Base-by-base conservation (phyloP, 2,888 invertebrate genomes). In the Megastigmus dorsalis region DNA sequence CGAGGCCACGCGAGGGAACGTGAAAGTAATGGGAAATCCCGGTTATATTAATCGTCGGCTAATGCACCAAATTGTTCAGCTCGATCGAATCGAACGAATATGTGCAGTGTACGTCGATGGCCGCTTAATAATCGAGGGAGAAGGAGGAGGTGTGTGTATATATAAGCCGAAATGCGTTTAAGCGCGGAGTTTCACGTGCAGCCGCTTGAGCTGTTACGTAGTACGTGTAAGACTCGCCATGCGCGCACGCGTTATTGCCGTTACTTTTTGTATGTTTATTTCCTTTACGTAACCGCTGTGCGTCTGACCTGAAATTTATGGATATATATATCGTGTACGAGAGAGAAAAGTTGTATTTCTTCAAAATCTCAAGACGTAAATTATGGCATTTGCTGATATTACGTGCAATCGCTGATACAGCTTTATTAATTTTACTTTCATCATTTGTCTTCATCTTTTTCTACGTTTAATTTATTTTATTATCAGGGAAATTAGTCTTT, bases 281-380 rank as follows among this genome's bases (percentile, higher is more conserved):
- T 55, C 36, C 20, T 55, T 70, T 55, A 62, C 63, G 71, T 63
- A 55, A 55, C 28, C 30, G 3, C 13, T 36, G 23, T n/a, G 41
- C 55, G 48, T 30, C 52, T 60, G 69, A 60, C 69, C 62, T 62
- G 62, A 54, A 54, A 70, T 62, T 70, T 62, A 59, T 59, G 54
- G 50, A 54, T 50, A 45, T n/a, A n/a, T n/a, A n/a, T n/a, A n/a
- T n/a, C n/a, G 5, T 7, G 26, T 5, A 18, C 26, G 30, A 20
- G n/a, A n/a, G 30, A 41, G 45, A 43, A 54, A 30, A 3, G 38
- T n/a, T 54, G 30, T n/a, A n/a, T n/a, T n/a, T n/a, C n/a, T n/a
- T n/a, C n/a, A n/a, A n/a, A n/a, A n/a, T n/a, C n/a, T n/a, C n/a
- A n/a, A n/a, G n/a, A n/a, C n/a, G n/a, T n/a, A n/a, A n/a, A n/a